A percentile compares a stretch with the other conserved stretches of the same genome.
phyloP scores from a whole-genome alignment of 1,140 invertebrate genomes.

The Drosophila simulans region DNA sequence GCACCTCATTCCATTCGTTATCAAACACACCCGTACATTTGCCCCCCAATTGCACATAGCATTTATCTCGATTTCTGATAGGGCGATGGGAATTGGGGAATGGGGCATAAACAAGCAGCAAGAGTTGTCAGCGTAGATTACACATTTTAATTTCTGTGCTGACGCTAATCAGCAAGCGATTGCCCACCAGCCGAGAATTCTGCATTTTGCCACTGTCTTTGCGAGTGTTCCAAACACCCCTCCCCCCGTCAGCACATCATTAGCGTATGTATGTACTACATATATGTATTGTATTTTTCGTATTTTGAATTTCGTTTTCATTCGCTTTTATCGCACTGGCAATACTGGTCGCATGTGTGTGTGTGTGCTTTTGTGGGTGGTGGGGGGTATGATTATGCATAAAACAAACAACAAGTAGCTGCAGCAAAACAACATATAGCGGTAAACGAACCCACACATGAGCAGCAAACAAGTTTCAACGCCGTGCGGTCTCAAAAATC shows the following conservation, averaged over 20 bases:
- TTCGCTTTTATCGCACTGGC: constrained; percentile 61
- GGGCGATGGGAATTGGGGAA: neutral
- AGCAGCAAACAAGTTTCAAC: constrained; percentile 66
- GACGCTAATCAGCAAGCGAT: constrained; percentile 61
- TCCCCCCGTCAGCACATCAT: neutral
- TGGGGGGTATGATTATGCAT: constrained; percentile 64
- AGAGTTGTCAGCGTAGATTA: constrained; percentile 49
- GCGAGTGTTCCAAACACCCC: neutral
- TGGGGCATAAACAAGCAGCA: constrained; percentile 26
- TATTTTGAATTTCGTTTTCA: constrained; percentile 68
- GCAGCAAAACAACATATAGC: constrained; percentile 41
- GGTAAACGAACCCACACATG: constrained; percentile 29
- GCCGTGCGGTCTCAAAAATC: constrained; percentile 3
- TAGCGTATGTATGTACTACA: neutral
- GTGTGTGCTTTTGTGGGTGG: constrained; percentile 42
- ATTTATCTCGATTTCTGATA: constrained; percentile 56
- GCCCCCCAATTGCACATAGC: constrained; percentile 23
- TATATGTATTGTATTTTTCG: too few relatives aligned
- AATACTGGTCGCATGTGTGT: constrained; percentile 9
- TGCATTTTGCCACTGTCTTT: constrained; percentile 10
- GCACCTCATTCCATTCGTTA: neutral
- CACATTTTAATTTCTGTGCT: constrained; percentile 49
- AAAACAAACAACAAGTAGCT: constrained; percentile 48
- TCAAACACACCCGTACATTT: constrained; percentile 13
- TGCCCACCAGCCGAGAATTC: constrained; percentile 34